Evolutionary conservation across 2,888 invertebrate genomes (phyloP), one percentile per base, ranked within the genome.

Genomic region (Drosophila flavopinicola): DNA sequence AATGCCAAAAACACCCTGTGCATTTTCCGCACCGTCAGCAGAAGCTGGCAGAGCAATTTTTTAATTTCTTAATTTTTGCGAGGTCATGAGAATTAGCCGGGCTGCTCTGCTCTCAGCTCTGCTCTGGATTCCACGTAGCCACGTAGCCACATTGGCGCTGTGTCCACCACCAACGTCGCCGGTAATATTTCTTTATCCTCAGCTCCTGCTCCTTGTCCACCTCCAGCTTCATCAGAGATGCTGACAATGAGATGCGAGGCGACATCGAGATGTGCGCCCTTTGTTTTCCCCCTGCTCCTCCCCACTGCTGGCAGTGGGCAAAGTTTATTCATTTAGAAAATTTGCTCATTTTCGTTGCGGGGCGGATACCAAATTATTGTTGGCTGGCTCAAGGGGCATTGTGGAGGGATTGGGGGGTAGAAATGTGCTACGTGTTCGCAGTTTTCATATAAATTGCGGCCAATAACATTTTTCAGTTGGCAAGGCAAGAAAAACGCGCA

Each of bases 301-400:
- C 33, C 15, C 7, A 7, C 41, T 25, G 30, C 58, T 56, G 44
- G 48, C 59, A 49, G 63, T 70, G 72, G 79, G 45, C 64, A 72
- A 88, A 80, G 77, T 88, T 87, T 85, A 88, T 83, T 88, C 88
- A 87, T 85, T 88, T 88, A 86, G 88, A 88, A 88, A 88, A 88
- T 87, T 87, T 88, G 72, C 79, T 84, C 79, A 85, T 85, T 88
- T 82, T 71, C 77, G 70, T 67, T 66, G 57, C 56, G 58, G 63
- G 56, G 65, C 69, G 66, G 63, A 69, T 59, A 73, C 65, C 72
- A 69, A 88, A 71, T 76, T 72, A 84, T 82, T 67, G 72, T 71
- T 70, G 67, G 51, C 52, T 27, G 42, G 47, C 52, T 35, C 6
- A 24, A 41, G 23, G 17, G 38, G 15, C n/a, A n/a, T n/a, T n/a